Evolutionary conservation across 2,888 invertebrate species (phyloP).

Genomic region (Metacarcinus magister): DNA sequence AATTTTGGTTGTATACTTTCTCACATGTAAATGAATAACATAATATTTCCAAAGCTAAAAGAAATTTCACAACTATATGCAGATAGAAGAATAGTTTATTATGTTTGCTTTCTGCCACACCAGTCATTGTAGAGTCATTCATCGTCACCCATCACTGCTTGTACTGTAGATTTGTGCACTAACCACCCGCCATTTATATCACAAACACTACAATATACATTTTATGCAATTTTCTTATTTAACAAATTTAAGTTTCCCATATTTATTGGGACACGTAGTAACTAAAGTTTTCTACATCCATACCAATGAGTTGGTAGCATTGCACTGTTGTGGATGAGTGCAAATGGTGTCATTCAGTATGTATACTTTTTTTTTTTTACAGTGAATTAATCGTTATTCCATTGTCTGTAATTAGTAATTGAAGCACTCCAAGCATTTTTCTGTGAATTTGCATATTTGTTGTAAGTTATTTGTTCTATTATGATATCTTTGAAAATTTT

Average conservation of each 20-base stretch:
- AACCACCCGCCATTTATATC: conserved; percentile 27
- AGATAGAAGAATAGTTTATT: not conserved
- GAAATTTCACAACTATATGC: not conserved
- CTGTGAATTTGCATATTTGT: not conserved
- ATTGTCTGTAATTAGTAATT: not conserved
- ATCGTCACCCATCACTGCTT: conserved; percentile 40
- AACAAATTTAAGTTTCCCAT: not conserved
- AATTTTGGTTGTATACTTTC: conserved; percentile 35
- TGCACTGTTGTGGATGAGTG: not conserved
- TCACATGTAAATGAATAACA: not conserved
- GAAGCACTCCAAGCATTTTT: not conserved
- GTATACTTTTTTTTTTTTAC: too few species aligned
- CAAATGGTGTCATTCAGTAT: not conserved
- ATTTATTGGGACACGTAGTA: not conserved
- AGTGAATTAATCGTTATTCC: not conserved
- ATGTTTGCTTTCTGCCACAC: not conserved
- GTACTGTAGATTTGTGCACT: conserved; percentile 49
- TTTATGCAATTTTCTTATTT: not conserved
- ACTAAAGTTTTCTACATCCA: conserved; percentile 22
- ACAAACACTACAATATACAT: not conserved
- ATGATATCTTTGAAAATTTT: conserved; percentile 17
- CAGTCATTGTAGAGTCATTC: conserved; percentile 31
- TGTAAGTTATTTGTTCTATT: conserved; percentile 20
- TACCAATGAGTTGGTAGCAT: not conserved
- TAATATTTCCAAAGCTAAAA: not conserved